Conservation (phyloP, 2,113 vertebrate species). For the Gallinago jamesoni region DNA sequence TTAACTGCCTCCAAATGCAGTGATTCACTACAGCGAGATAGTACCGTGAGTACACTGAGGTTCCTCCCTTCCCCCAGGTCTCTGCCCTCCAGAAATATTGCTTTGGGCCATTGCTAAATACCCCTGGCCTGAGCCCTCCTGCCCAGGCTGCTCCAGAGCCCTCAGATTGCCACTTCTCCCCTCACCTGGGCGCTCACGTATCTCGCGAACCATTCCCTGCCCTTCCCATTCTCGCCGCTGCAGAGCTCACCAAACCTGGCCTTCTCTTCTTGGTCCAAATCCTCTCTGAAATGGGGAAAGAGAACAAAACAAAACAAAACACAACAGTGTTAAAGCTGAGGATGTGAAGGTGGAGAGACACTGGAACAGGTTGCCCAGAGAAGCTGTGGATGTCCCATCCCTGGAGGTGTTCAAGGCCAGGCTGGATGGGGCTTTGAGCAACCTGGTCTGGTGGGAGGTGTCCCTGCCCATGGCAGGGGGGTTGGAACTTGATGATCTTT, state of each 20-base stretch:
- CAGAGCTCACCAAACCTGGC: conserved; percentile 92
- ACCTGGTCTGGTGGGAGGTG: too few species aligned
- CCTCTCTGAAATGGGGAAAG: conserved; percentile 77
- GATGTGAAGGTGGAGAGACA: neutral
- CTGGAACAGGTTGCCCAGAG: too few species aligned
- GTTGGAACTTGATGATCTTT: too few species aligned
- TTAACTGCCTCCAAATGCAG: neutral
- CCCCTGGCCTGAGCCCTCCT: neutral
- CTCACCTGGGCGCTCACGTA: conserved; percentile 92
- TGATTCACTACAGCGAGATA: neutral
- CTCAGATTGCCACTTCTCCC: fast-evolving
- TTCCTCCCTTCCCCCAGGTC: neutral
- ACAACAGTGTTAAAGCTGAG: neutral
- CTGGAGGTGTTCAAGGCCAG: too few species aligned
- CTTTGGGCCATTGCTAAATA: neutral
- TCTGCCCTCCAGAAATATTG: neutral
- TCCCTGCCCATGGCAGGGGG: too few species aligned
- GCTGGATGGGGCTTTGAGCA: too few species aligned
- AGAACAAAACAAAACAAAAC: too few species aligned
- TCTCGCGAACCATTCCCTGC: conserved; percentile 93
- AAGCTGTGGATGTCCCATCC: too few species aligned
- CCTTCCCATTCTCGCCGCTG: conserved; percentile 87
- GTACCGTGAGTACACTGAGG: neutral
- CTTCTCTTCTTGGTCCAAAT: conserved; percentile 94
- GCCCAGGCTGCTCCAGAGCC: neutral